A percentile compares a stretch with the other conserved stretches of the same genome.
Conservation (phyloP, 2,888 invertebrate genomes). For the Papilio protenor region DNA sequence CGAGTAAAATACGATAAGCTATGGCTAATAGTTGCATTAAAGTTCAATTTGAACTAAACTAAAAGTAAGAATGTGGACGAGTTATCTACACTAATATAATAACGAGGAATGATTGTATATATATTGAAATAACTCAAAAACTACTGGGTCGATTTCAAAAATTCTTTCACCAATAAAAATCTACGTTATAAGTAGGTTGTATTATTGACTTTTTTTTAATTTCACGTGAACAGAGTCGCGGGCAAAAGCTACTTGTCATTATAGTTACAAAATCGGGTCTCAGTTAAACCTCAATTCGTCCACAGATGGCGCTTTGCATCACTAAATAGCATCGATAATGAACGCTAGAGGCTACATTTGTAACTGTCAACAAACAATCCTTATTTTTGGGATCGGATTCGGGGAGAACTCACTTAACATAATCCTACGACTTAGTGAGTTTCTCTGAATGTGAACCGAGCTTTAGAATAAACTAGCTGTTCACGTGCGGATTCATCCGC, state of each 20-base stretch:
- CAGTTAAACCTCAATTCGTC: slow-evolving; percentile 35
- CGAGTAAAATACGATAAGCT: too few species aligned
- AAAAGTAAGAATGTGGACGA: background rate
- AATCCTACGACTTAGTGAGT: slow-evolving; percentile 48
- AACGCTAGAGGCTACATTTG: slow-evolving; percentile 52
- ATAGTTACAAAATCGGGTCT: background rate
- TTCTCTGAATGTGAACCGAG: slow-evolving; percentile 13
- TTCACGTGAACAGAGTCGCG: too few species aligned
- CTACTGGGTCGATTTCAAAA: too few species aligned
- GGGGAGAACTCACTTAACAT: slow-evolving; percentile 52
- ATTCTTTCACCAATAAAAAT: too few species aligned
- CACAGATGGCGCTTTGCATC: slow-evolving; percentile 45
- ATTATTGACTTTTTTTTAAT: too few species aligned
- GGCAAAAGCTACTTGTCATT: background rate
- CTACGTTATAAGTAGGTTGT: too few species aligned
- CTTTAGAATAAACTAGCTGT: slow-evolving; percentile 10
- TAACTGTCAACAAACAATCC: slow-evolving; percentile 57
- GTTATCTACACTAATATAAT: too few species aligned
- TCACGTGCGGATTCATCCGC: too few species aligned
- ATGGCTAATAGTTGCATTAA: too few species aligned
- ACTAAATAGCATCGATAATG: slow-evolving; percentile 53
- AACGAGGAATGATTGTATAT: too few species aligned
- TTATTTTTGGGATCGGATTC: slow-evolving; percentile 48
- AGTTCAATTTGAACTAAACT: too few species aligned
- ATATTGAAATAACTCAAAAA: too few species aligned